Evolutionary conservation across 2,113 vertebrate genomes (phyloP), one percentile per base, ranked within the genome.

Genomic region (Sander lucioperca): DNA sequence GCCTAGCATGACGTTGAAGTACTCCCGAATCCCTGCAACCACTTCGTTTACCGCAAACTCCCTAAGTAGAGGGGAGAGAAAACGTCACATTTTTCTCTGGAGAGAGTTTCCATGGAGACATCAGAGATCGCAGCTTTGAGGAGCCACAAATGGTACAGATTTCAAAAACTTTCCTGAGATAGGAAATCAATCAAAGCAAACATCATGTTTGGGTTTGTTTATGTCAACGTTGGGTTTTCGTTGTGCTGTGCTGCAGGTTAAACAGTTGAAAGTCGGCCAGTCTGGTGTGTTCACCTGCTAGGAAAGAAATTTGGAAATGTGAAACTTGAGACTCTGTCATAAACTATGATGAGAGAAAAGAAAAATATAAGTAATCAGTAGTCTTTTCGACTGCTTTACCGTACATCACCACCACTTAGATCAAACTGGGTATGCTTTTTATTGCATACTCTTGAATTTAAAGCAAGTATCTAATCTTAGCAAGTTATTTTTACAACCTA

Each of bases 1-100:
- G 70, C 98, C 98, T 90, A 99, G 84, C 98, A 99, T 99, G 18
- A 99, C 98, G 0, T 99, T 99, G 94, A 99, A 99, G 91, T 99
- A 99, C 43, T 99, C 98, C 43, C 97, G 97, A 65, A 99, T 98
- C 0, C 98, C 98, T 1, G 98, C 97, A 70, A 99, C 98, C 5
- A 99, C 98, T 83, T 99, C 98, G 5, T 97, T 99, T 16, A 99
- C 97, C 0, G 98, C 98, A 0, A 96, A 99, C 84, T 99, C 98
- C 92, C 98, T 99, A 77, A 43, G 30, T 8, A 3, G 13, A 0
- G 1, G 39, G 50, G 16, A 10, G 48, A 19, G 15, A 64, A 9
- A 53, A 45, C 54, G 39, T 77, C 33, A 53, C 1, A 12, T 18
- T 27, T 36, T 57, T 33, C 19, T 53, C 27, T 21, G 4, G 27